Conservation (phyloP, 2,113 vertebrate genomes). For the Pica pica region DNA sequence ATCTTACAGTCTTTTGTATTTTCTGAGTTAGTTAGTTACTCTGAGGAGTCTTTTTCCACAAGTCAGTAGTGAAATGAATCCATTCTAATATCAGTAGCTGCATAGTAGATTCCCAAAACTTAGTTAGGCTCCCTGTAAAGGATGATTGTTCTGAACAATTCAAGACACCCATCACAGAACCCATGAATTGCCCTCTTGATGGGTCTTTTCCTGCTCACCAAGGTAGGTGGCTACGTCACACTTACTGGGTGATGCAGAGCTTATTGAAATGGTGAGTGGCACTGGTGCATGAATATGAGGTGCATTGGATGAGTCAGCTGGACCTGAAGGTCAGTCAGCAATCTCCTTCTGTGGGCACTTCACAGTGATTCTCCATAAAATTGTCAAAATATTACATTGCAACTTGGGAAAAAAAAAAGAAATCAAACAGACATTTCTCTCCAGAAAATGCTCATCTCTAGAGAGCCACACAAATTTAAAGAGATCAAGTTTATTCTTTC, state of each 20-base stretch:
- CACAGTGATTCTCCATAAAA: background rate
- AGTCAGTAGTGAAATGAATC: background rate
- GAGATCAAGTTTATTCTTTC: background rate
- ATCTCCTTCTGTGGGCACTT: background rate
- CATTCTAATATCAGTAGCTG: background rate
- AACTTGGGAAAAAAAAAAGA: background rate
- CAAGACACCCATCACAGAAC: background rate
- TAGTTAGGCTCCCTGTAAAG: background rate
- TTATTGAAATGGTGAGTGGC: background rate
- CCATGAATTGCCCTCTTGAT: too few species aligned
- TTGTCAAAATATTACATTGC: background rate
- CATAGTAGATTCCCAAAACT: background rate
- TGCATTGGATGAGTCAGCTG: accelerated
- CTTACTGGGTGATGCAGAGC: accelerated
- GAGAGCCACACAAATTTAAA: background rate
- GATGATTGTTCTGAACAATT: background rate
- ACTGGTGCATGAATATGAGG: background rate
- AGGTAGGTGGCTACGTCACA: background rate
- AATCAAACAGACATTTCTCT: background rate
- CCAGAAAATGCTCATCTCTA: background rate
- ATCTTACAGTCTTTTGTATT: background rate
- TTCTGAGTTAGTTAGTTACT: background rate
- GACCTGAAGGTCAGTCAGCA: background rate
- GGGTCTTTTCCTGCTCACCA: background rate
- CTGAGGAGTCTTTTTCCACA: background rate